These are phyloP conservation scores for Cosmorhoe ocellata DNA, from an alignment of 2,888 invertebrate genomes.

Conservation along the genomic window DNA sequence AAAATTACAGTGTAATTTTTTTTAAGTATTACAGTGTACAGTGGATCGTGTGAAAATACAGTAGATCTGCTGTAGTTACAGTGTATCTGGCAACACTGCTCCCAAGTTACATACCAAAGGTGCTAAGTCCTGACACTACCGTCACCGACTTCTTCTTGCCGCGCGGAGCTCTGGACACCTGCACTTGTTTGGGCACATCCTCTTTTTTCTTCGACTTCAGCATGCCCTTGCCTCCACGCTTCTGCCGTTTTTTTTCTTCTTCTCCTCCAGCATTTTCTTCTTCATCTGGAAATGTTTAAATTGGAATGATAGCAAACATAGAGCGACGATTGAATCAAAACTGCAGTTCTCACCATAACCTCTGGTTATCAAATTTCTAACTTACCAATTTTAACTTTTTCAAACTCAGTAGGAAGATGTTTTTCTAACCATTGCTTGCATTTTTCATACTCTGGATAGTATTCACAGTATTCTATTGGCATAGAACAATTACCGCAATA, in stretches of 20 bases:
- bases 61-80: too few species aligned
- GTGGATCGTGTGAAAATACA: too few species aligned
- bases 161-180: conserved; percentile 93
- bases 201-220: conserved; percentile 97
- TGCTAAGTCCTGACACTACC: conserved; percentile 96
- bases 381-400: conserved; percentile 90
- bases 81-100: too few species aligned
- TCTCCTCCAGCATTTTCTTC: conserved; percentile 89
- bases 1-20: too few species aligned
- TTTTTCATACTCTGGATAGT: conserved; percentile 98
- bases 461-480: conserved; percentile 99
- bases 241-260: conserved; percentile 97
- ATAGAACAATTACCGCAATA: conserved; percentile 97
- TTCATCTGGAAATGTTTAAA: conserved; percentile 69
- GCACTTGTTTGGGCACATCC: conserved; percentile 92
- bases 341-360: conserved; percentile 34
- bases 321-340: background rate
- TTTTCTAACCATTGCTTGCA: conserved; percentile 98
- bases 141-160: conserved; percentile 99
- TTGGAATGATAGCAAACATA: background rate
- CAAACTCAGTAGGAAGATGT: conserved; percentile 96
- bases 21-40: too few species aligned
- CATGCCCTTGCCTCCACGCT: conserved; percentile 98
- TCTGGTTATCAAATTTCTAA: conserved; percentile 11
- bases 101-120: conserved; percentile 92